A percentile compares a stretch with the other conserved stretches of the same genome.
Evolutionary conservation across 2,888 invertebrate genomes (phyloP).

Genomic region (Ariolimax columbianus): DNA sequence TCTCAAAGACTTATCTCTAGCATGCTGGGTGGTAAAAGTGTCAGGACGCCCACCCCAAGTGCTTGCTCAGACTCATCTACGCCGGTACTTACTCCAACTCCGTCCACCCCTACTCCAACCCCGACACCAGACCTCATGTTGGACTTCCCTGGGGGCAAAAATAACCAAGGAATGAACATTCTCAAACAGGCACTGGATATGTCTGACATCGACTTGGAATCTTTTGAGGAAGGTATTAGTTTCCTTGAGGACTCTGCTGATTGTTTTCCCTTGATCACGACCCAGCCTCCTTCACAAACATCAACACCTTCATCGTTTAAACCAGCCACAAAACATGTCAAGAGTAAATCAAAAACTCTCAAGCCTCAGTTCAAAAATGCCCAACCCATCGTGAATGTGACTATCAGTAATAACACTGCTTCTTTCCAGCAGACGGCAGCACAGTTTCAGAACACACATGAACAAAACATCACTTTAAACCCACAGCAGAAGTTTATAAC

Average conservation of each 20-base stretch:
- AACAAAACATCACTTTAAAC: constrained; percentile 41
- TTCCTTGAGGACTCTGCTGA: constrained; percentile 24
- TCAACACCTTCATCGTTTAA: constrained; percentile 21
- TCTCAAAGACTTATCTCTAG: constrained; percentile 32
- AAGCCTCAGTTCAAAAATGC: constrained; percentile 23
- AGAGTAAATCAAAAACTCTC: constrained; percentile 36
- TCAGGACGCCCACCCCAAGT: constrained; percentile 37
- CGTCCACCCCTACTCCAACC: constrained; percentile 51
- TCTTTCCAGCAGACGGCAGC: constrained; percentile 1
- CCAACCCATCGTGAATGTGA: constrained; percentile 28
- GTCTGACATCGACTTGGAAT: constrained; percentile 48
- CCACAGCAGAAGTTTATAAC: constrained; percentile 38
- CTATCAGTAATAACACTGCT: constrained; percentile 5
- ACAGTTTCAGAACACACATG: constrained; percentile 27
- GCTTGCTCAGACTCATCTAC: constrained; percentile 46
- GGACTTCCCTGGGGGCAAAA: constrained; percentile 29
- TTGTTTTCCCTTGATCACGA: constrained; percentile 15
- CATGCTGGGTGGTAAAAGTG: constrained; percentile 14
- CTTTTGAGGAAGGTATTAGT: constrained; percentile 47
- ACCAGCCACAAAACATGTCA: constrained; percentile 25
- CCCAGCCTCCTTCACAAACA: constrained; percentile 16
- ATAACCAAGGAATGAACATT: constrained; percentile 29
- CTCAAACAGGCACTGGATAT: constrained; percentile 47
- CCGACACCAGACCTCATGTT: constrained; percentile 44
- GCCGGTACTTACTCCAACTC: constrained; percentile 42